Conservation (phyloP, 2,888 invertebrate genomes). For the Linnaemya vulpina region DNA sequence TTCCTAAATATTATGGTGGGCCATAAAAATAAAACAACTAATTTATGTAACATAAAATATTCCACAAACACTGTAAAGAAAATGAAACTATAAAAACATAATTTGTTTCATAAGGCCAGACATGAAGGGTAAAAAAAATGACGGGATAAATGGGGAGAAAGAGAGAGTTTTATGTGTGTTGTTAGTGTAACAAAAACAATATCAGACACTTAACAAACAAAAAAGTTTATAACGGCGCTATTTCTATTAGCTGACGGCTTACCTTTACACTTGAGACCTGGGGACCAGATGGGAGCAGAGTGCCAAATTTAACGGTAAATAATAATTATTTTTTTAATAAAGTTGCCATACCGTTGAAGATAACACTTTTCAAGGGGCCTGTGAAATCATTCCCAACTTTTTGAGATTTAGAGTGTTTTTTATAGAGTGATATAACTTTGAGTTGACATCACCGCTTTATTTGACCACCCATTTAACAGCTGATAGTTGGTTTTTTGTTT, state of each 20-base stretch:
- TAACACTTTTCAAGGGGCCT: background rate
- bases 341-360: background rate
- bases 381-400: too few relatives aligned
- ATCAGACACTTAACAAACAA: background rate
- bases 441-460: too few relatives aligned
- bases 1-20: constrained; percentile 50
- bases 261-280: background rate
- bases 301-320: background rate
- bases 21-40: constrained; percentile 70
- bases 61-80: constrained; percentile 20
- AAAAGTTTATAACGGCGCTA: constrained; percentile 21
- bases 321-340: background rate
- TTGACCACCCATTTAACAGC: too few relatives aligned
- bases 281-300: background rate
- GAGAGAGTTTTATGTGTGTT: background rate
- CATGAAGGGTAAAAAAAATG: constrained; percentile 23
- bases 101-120: constrained; percentile 43
- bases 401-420: too few relatives aligned
- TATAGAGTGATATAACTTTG: too few relatives aligned
- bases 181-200: background rate
- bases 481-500: too few relatives aligned
- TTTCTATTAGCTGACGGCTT: background rate
- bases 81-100: constrained; percentile 54
- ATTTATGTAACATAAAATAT: constrained; percentile 62
- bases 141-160: background rate